Percentiles rank a stretch among this genome's conserved stretches.
These are phyloP conservation scores for Notiomystis cincta DNA, from an alignment of 2,113 vertebrate species.

Conservation along the genomic window DNA sequence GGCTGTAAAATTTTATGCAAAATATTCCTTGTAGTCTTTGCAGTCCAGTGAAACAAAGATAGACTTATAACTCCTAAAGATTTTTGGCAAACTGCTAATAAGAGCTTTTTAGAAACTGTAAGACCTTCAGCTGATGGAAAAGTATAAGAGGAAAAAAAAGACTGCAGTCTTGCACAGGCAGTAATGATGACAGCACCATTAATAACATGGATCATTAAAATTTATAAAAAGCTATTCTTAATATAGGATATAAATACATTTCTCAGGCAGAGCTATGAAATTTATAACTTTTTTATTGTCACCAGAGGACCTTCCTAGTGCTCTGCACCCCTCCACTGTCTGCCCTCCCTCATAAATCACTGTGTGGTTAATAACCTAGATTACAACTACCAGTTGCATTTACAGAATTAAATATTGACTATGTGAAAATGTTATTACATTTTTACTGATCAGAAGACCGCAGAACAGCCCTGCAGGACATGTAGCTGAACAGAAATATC, in stretches of 20 bases:
- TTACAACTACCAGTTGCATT: conserved; percentile 85
- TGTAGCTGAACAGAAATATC: conserved; percentile 71
- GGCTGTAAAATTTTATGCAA: conserved; percentile 73
- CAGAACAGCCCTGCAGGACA: conserved; percentile 75
- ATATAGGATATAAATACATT: conserved; percentile 85
- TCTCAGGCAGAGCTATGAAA: conserved; percentile 80
- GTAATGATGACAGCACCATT: conserved; percentile 78
- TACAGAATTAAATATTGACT: conserved; percentile 87
- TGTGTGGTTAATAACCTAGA: conserved; percentile 79
- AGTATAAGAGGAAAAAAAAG: conserved; percentile 49
- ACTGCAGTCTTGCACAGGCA: conserved; percentile 62
- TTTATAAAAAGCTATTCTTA: conserved; percentile 89
- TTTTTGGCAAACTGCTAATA: conserved; percentile 71
- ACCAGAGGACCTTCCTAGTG: conserved; percentile 79
- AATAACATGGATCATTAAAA: conserved; percentile 91
- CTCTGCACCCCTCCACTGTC: conserved; percentile 67
- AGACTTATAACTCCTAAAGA: conserved; percentile 68
- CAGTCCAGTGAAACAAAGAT: conserved; percentile 64
- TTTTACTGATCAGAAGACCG: conserved; percentile 77
- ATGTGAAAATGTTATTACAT: conserved; percentile 84
- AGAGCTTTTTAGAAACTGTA: conserved; percentile 39
- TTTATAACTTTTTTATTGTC: conserved; percentile 86
- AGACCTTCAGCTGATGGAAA: conserved; percentile 71
- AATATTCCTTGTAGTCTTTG: conserved; percentile 54
- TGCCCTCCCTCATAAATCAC: conserved; percentile 80